phyloP scores from a whole-genome alignment of 92 coral and sea anemone genomes.

The Zoanthus gigantus region DNA sequence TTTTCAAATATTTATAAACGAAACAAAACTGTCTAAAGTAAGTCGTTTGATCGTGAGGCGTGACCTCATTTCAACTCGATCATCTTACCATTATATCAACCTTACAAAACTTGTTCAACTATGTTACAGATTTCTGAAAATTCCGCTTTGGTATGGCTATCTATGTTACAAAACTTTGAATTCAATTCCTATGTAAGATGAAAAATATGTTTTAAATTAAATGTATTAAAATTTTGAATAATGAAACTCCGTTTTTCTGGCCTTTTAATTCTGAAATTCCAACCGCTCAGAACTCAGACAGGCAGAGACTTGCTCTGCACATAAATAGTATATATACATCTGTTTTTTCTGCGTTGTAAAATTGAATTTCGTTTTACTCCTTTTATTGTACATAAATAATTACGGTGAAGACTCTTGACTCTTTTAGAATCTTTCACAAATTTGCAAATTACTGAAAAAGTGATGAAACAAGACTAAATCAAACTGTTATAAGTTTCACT shows the following conservation, averaged over 20 bases:
- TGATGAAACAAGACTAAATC: not conserved
- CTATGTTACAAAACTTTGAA: slow-evolving; percentile 41
- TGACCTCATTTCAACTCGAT: not conserved
- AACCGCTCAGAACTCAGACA: slow-evolving; percentile 30
- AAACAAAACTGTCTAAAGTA: not conserved
- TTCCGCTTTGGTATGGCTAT: slow-evolving; percentile 11
- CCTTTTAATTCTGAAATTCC: slow-evolving; percentile 34
- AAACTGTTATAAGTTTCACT: not conserved
- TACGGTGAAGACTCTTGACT: slow-evolving; percentile 2
- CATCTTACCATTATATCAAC: not conserved
- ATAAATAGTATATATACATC: slow-evolving; percentile 7
- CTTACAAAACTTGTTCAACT: not conserved
- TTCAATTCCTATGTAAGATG: slow-evolving; percentile 37
- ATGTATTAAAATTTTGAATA: slow-evolving; percentile 43
- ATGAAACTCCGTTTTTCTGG: slow-evolving; percentile 4
- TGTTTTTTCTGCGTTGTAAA: slow-evolving; percentile 12
- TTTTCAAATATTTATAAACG: not conserved
- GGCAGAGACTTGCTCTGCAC: slow-evolving; percentile 35
- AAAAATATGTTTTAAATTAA: slow-evolving; percentile 50
- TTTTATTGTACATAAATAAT: slow-evolving; percentile 30
- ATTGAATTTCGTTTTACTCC: not conserved
- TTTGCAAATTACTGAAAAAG: slow-evolving; percentile 18
- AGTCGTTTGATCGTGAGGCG: not conserved
- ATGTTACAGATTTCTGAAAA: slow-evolving; percentile 23
- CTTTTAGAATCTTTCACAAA: slow-evolving; percentile 19